Evolutionary conservation across 2,888 invertebrate genomes (phyloP), one percentile per base, ranked within the genome.

Genomic region (Eupithecia tripunctaria): DNA sequence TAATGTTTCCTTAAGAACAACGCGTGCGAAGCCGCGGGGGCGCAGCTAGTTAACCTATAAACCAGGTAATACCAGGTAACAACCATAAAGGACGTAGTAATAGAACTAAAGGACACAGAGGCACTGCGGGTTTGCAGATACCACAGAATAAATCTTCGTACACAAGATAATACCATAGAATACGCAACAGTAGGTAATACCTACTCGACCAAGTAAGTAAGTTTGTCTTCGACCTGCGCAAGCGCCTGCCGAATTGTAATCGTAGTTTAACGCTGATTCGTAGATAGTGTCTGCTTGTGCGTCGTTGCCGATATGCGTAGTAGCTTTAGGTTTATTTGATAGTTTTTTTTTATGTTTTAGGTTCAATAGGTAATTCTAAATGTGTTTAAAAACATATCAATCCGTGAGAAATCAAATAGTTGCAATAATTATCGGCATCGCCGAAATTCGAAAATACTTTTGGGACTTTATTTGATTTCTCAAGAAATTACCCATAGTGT

Each of bases 171-270:
- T 79, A 78, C 78, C 79, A 78, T 25, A 56, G 21, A 25, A 25
- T 56, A 56, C 56, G 14, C 12, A 21, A 25, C 1, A 56, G 21
- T 56, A 56, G 25, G 56, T 25, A 1, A 51, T 56, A 56, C 21
- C 56, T 56, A 56, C 32, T 29, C 67, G 78, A 88, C 93, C 94
- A n/a, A n/a, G n/a, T n/a, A n/a, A n/a, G n/a, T n/a, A n/a, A n/a
- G n/a, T 93, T 93, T 87, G 89, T 84, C 93, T 86, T 85, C 91
- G 93, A 93, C 92, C 85, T 89, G 76, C 84, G 91, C 92, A 91
- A 91, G 93, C 91, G 89, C 14, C 47, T 67, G 91, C 91, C 92
- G 87, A 93, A 93, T 85, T 87, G 86, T 56, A 36, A 68, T 29
- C 38, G 38, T 65, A 72, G 43, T 51, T 51, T 47, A 64, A 15